Evolutionary conservation across 2,888 invertebrate species (phyloP), one percentile per base, ranked within the genome.

Genomic region (Timandra comae): DNA sequence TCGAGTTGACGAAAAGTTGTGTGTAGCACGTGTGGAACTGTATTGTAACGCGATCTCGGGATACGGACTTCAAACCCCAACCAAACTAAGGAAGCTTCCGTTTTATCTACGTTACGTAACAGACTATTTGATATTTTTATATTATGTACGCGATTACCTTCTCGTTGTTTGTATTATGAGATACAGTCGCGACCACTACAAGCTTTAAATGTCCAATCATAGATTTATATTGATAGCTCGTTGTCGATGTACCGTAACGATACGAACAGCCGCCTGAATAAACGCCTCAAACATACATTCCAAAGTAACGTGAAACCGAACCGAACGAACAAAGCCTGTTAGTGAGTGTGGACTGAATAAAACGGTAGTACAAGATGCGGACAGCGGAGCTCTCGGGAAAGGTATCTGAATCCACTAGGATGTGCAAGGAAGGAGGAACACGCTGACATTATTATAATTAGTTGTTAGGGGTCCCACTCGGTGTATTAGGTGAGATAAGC

Each of bases 261-360:
- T 9, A 24, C 24, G 24, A 9, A 9, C 11, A 24, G 24, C 67
- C 67, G 64, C 61, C 67, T 62, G 57, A 67, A 65, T 59, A 71
- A 71, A 65, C 56, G 59, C 66, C 60, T 63, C 70, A 68, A 68
- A 75, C 76, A 77, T 76, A 75, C 76, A 77, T 76, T 77, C 77
- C 77, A 77, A 59, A 64, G 56, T 61, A 64, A 63, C 57, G 48
- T 49, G 49, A 53, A 41, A 52, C 35, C 11, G 24, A 33, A 46
- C 35, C 52, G 49, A 54, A 52, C 50, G 47, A 56, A 52, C 35
- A 39, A 49, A 16, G 16, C 16, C 48, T 47, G 43, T 43, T 41
- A 44, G 33, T 43, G 29, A 46, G 35, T 51, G 7, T 12, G 25
- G 25, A 10, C 27, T 12, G 9, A 12, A 23, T 8, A 7, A 4